These are phyloP conservation scores for Baccha elongata DNA, from an alignment of 2,888 invertebrate genomes.

Conservation along the genomic window DNA sequence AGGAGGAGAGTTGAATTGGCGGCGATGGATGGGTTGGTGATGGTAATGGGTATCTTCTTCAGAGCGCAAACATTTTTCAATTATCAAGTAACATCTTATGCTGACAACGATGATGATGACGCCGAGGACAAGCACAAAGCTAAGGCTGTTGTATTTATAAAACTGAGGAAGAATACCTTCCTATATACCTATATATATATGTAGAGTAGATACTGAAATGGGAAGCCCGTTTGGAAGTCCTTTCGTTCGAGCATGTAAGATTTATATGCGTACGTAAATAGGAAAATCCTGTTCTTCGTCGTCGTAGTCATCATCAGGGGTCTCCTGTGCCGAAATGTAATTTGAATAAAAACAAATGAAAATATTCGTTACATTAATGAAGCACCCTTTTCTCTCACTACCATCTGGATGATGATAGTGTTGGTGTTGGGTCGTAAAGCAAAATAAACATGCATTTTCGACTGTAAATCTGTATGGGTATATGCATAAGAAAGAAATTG, in stretches of 20 bases:
- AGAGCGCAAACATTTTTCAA: conserved; percentile 71
- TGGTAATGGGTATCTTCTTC: conserved; percentile 50
- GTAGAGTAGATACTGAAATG: conserved; percentile 31
- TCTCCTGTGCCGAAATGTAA: conserved; percentile 73
- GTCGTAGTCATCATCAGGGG: conserved; percentile 55
- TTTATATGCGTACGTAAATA: conserved; percentile 72
- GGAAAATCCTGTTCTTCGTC: conserved; percentile 70
- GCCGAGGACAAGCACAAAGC: conserved; percentile 12
- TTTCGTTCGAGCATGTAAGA: conserved; percentile 73
- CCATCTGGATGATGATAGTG: conserved; percentile 29
- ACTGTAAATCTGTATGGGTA: conserved; percentile 16
- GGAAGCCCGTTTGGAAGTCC: conserved; percentile 68
- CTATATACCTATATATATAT: background rate
- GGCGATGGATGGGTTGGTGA: conserved; percentile 4
- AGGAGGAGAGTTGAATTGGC: conserved; percentile 6
- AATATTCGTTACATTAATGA: conserved; percentile 74
- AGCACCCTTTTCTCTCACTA: conserved; percentile 66
- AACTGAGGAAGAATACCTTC: conserved; percentile 2
- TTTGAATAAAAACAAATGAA: conserved; percentile 74
- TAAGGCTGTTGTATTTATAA: too few species aligned
- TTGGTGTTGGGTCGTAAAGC: conserved; percentile 35
- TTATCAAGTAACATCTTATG: conserved; percentile 73
- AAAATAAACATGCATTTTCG: conserved; percentile 3
- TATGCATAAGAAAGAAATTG: conserved; percentile 57
- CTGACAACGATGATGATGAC: conserved; percentile 48